These are phyloP conservation scores for Austrolebias charrua DNA, from an alignment of 2,797 vertebrate genomes.

Conservation along the genomic window DNA sequence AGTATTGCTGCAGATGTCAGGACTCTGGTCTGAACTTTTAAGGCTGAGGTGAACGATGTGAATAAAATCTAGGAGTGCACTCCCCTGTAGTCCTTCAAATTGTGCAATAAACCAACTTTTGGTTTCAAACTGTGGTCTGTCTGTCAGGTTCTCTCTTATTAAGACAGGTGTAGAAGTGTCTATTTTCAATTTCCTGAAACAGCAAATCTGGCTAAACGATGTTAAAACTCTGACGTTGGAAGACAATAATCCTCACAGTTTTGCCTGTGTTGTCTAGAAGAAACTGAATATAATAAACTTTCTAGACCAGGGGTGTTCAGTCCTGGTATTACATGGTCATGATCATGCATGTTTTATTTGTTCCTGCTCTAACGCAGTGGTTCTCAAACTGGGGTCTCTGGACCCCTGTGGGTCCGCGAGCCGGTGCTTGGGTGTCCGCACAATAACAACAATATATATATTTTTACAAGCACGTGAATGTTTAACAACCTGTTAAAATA, in stretches of 20 bases:
- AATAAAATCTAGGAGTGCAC: not conserved
- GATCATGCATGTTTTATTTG: too few relatives aligned
- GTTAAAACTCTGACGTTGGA: too few relatives aligned
- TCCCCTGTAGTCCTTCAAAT: not conserved
- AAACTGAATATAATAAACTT: not conserved
- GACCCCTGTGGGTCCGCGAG: too few relatives aligned
- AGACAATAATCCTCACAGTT: not conserved
- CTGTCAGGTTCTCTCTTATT: not conserved
- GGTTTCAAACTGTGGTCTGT: not conserved
- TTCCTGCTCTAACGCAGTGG: too few relatives aligned
- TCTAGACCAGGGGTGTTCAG: too few relatives aligned
- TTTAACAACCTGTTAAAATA: too few relatives aligned
- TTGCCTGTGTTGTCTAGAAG: slow-evolving; percentile 1
- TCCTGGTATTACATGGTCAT: too few relatives aligned
- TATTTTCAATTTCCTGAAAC: not conserved
- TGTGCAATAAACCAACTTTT: not conserved
- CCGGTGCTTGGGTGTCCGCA: too few relatives aligned
- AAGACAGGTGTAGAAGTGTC: not conserved
- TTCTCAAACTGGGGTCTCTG: too few relatives aligned
- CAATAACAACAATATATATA: too few relatives aligned
- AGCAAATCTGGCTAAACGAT: too few relatives aligned
- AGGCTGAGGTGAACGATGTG: not conserved
- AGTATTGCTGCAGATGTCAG: not conserved
- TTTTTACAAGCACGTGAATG: too few relatives aligned
- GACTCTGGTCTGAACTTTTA: not conserved